phyloP scores from a whole-genome alignment of 2,113 vertebrate species.

The Aspiorhynchus laticeps region DNA sequence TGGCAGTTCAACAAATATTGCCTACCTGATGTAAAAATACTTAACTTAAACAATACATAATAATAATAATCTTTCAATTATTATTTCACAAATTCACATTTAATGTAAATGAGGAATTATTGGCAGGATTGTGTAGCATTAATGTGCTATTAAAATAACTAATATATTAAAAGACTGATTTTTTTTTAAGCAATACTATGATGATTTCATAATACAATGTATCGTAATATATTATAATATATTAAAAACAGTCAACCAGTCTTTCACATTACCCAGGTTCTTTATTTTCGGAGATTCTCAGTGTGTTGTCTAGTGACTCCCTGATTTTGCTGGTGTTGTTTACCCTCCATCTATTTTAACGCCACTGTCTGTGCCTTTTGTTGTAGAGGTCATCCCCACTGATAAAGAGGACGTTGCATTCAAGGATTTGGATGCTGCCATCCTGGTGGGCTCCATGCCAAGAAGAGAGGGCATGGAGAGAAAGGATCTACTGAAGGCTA shows the following conservation, averaged over 20 bases:
- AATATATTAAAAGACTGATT: too few species aligned
- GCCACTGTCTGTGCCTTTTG: slow-evolving; percentile 3
- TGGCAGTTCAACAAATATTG: neutral
- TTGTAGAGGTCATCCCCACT: slow-evolving; percentile 83
- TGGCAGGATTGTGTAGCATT: too few species aligned
- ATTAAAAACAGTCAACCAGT: neutral
- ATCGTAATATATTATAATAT: neutral
- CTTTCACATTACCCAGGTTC: neutral
- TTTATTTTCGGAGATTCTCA: neutral
- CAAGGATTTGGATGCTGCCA: slow-evolving; percentile 84
- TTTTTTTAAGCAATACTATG: too few species aligned
- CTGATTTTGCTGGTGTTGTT: neutral
- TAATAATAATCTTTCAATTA: neutral
- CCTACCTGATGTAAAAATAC: neutral
- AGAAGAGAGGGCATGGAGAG: slow-evolving; percentile 90
- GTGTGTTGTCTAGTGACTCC: neutral
- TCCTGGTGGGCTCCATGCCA: slow-evolving; percentile 89
- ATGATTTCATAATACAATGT: neutral
- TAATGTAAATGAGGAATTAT: too few species aligned
- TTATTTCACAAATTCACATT: neutral
- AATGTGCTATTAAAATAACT: neutral
- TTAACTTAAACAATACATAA: neutral
- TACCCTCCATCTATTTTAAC: neutral
- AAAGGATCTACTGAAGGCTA: slow-evolving; percentile 88
- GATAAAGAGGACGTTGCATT: slow-evolving; percentile 88